Evolutionary conservation across 2,113 vertebrate genomes (phyloP).

Genomic region (Colossoma macropomum): DNA sequence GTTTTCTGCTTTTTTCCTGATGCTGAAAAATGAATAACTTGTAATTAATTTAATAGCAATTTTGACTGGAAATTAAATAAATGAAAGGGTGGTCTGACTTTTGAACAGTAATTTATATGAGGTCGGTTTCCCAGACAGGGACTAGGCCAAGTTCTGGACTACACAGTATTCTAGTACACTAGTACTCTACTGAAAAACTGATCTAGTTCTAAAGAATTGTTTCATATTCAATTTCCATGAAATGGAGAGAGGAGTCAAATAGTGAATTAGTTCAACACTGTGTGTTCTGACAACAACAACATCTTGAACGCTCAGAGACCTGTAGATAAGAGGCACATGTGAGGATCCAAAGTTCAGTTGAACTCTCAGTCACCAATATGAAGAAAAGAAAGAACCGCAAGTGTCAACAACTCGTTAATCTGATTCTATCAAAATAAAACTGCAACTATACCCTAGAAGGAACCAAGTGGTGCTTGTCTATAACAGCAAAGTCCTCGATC

Average conservation of each 20-base stretch:
- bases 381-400: background rate
- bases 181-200: too few relatives aligned
- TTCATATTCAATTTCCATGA: background rate
- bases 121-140: background rate
- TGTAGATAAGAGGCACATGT: background rate
- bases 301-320: background rate
- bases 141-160: background rate
- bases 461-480: background rate
- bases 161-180: background rate
- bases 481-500: background rate
- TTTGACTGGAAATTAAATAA: too few relatives aligned
- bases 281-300: slow-evolving; percentile 5
- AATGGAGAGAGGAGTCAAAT: background rate
- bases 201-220: background rate
- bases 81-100: too few relatives aligned
- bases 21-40: too few relatives aligned
- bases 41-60: too few relatives aligned
- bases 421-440: slow-evolving; percentile 8
- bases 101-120: too few relatives aligned
- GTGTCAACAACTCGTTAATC: background rate
- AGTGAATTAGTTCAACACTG: background rate
- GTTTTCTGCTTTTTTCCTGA: too few relatives aligned
- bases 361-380: background rate
- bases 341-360: slow-evolving; percentile 19
- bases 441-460: background rate